phyloP scores from a whole-genome alignment of 2,888 invertebrate species.

The Lepidocyrtoides sp. region DNA sequence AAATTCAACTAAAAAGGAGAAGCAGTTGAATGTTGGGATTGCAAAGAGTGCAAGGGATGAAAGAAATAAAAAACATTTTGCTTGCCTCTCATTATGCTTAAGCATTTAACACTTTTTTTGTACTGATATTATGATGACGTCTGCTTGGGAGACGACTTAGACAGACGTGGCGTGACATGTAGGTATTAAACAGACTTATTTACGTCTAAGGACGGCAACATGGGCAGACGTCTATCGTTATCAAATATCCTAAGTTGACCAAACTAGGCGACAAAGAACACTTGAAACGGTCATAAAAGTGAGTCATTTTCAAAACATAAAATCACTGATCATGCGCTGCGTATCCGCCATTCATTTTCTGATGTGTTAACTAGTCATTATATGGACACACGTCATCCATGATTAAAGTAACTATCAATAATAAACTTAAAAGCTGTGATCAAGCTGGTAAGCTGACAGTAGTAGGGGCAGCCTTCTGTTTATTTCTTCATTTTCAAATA shows the following conservation, averaged over 20 bases:
- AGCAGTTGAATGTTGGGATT: neutral
- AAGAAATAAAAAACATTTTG: neutral
- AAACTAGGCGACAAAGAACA: neutral
- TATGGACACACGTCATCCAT: too few relatives aligned
- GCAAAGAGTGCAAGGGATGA: neutral
- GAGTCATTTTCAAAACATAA: neutral
- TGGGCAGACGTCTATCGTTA: neutral
- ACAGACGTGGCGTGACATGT: neutral
- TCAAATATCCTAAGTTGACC: neutral
- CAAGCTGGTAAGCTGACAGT: too few relatives aligned
- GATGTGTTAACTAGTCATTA: too few relatives aligned
- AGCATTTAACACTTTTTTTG: conserved; percentile 18
- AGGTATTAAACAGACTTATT: neutral
- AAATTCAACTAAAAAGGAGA: neutral
- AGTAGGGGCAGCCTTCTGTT: neutral
- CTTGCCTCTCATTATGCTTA: neutral
- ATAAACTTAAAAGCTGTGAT: too few relatives aligned
- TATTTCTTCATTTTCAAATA: conserved; percentile 11
- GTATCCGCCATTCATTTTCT: too few relatives aligned
- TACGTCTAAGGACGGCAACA: neutral
- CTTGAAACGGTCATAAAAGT: neutral
- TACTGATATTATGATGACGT: too few relatives aligned
- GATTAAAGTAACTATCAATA: too few relatives aligned
- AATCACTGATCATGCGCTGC: too few relatives aligned
- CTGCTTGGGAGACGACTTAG: neutral